phyloP scores from a whole-genome alignment of 2,888 invertebrate genomes.

The Philhelius pedissequus region DNA sequence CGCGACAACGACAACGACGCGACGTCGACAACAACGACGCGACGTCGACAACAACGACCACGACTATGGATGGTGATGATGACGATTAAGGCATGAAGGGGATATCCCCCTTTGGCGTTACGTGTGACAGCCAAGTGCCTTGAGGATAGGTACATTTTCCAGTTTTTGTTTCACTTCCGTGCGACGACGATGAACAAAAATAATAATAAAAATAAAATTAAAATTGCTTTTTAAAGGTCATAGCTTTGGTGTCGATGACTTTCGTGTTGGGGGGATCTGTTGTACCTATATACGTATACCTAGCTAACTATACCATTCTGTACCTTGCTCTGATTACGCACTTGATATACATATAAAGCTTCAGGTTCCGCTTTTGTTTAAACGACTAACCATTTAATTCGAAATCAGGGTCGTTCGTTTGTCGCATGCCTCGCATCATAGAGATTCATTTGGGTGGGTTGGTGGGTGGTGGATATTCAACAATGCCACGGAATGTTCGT shows the following conservation, averaged over 20 bases:
- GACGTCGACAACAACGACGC: not conserved
- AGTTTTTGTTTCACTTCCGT: slow-evolving; percentile 24
- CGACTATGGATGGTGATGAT: slow-evolving; percentile 30
- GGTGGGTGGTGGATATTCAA: not conserved
- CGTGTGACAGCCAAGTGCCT: slow-evolving; percentile 29
- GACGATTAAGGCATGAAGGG: slow-evolving; percentile 10
- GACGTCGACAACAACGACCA: no score
- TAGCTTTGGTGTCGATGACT: slow-evolving; percentile 20
- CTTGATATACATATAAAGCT: slow-evolving; percentile 28
- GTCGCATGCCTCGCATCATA: not conserved
- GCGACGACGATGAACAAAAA: not conserved
- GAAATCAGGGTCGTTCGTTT: slow-evolving; percentile 24
- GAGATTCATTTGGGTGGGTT: not conserved
- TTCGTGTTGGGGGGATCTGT: not conserved
- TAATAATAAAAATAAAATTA: slow-evolving; percentile 3
- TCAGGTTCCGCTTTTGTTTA: slow-evolving; percentile 6
- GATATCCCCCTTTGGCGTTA: slow-evolving; percentile 3
- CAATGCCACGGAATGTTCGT: slow-evolving; percentile 18
- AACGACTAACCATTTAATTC: slow-evolving; percentile 34
- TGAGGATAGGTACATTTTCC: slow-evolving; percentile 18
- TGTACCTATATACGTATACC: no score
- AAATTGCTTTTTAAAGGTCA: slow-evolving; percentile 49
- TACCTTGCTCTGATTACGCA: slow-evolving; percentile 17
- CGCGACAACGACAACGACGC: not conserved
- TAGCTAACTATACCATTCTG: not conserved